Base-by-base conservation (phyloP, 2,888 invertebrate species). In the Drosophila pullipes region DNA sequence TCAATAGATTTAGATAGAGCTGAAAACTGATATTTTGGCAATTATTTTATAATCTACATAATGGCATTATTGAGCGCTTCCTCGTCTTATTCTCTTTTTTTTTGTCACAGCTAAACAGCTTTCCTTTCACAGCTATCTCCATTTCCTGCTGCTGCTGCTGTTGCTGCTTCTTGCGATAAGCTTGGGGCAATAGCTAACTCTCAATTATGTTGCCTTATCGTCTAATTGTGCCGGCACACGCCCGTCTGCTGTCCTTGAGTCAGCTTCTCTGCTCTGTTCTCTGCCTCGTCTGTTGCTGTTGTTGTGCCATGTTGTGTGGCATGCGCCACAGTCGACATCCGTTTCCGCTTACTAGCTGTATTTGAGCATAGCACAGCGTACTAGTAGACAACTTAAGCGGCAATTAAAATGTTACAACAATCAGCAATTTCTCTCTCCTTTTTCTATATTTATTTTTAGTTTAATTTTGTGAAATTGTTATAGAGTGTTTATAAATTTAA, bases 171-270 rank as follows among this genome's bases (percentile, higher is more conserved):
- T 53, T 58, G 52, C n/a, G 28, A 22, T 11, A 30, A 35, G 35
- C 64, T 37, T 30, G 53, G 33, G 81, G 75, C 75, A 54, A 35
- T 18, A 31, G 47, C 59, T 47, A 50, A 33, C 71, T 68, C 66
- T 59, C 82, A 71, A 79, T 84, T 87, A 87, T 83, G 82, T 60
- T 82, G 82, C 74, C 85, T 72, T 69, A 66, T 68, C 73, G 73
- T 87, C 87, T 87, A 87, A 83, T 83, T 87, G 85, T 84, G 71
- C 74, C 72, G 54, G 79, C 44, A 53, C 25, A 76, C 68, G 78
- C 76, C 76, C 76, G 58, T 50, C 54, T 64, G 50, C 69, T 74
- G 62, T 70, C 67, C 77, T 77, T 78, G 64, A 37, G 58, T 60
- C 22, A 44, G 54, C 25, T 47, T 37, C 33, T 49, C 31, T 33